phyloP scores from a whole-genome alignment of 2,888 invertebrate genomes.

The Drosophila longiperda region DNA sequence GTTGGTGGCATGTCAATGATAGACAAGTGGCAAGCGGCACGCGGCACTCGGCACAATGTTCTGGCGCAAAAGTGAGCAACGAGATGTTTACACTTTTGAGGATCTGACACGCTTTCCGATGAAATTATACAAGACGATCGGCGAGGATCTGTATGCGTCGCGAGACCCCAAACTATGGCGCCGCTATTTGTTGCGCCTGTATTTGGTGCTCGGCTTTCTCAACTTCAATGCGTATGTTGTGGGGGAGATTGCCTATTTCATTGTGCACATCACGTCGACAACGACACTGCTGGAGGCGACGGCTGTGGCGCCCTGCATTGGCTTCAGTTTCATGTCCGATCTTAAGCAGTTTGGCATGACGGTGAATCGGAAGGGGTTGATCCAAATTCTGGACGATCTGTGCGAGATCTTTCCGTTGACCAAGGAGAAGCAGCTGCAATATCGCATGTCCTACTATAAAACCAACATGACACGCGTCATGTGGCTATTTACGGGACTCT shows the following conservation, averaged over 20 bases:
- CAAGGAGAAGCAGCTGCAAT: conserved; percentile 45
- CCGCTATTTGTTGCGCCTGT: conserved; percentile 57
- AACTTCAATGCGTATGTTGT: conserved; percentile 74
- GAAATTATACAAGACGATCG: conserved; percentile 75
- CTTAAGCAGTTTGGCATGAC: conserved; percentile 73
- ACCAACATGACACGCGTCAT: conserved; percentile 63
- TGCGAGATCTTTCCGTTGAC: conserved; percentile 65
- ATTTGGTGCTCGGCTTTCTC: conserved; percentile 62
- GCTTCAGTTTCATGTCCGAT: conserved; percentile 72
- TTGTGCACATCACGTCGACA: conserved; percentile 67
- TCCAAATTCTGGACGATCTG: conserved; percentile 64
- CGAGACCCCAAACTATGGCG: conserved; percentile 54
- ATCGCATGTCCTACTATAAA: conserved; percentile 52
- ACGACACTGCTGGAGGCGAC: conserved; percentile 78
- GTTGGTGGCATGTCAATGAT: not conserved
- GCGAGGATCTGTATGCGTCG: conserved; percentile 74
- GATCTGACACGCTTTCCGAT: conserved; percentile 70
- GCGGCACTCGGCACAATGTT: conserved; percentile 37
- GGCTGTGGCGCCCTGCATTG: conserved; percentile 77
- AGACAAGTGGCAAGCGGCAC: not conserved
- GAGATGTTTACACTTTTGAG: conserved; percentile 54
- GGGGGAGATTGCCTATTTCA: conserved; percentile 75
- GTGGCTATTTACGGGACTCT: conserved; percentile 66
- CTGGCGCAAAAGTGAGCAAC: conserved; percentile 31
- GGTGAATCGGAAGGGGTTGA: conserved; percentile 45